These are phyloP conservation scores for Neotoma lepida DNA, from an alignment of 2,113 vertebrate species.

Conservation along the genomic window DNA sequence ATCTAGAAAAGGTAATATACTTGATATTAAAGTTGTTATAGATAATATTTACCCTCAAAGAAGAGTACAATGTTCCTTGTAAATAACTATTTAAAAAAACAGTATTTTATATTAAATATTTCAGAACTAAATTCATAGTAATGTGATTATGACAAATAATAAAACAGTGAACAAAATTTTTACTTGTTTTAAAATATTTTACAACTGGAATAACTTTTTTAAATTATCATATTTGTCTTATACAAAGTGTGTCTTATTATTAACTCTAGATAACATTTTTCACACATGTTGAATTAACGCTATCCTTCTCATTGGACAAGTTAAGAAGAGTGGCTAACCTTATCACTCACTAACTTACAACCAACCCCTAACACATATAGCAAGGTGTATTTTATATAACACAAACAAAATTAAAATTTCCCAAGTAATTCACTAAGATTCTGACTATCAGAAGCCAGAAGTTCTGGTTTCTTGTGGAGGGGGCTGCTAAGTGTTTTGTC, in stretches of 20 bases:
- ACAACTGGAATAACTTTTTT: not conserved
- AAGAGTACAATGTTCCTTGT: slow-evolving; percentile 18
- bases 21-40: slow-evolving; percentile 28
- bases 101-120: not conserved
- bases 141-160: slow-evolving; percentile 34
- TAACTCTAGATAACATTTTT: slow-evolving; percentile 37
- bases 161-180: not conserved
- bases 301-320: not conserved
- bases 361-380: slow-evolving; percentile 11
- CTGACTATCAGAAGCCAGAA: slow-evolving; percentile 48
- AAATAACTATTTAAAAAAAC: slow-evolving; percentile 33
- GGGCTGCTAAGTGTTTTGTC: slow-evolving; percentile 29
- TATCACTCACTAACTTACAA: slow-evolving; percentile 52
- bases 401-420: slow-evolving; percentile 48
- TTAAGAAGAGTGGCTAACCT: slow-evolving; percentile 13
- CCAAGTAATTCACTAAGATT: slow-evolving; percentile 36
- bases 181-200: slow-evolving; percentile 58
- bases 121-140: not conserved
- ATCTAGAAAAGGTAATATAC: slow-evolving; percentile 1
- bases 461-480: slow-evolving; percentile 47
- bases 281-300: slow-evolving; percentile 17
- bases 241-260: slow-evolving; percentile 31
- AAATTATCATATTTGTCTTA: slow-evolving; percentile 14
- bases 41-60: slow-evolving; percentile 32
- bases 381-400: slow-evolving; percentile 42